These are phyloP conservation scores for Parasteatoda tepidariorum DNA, from an alignment of 1,140 invertebrate genomes.

Conservation along the genomic window DNA sequence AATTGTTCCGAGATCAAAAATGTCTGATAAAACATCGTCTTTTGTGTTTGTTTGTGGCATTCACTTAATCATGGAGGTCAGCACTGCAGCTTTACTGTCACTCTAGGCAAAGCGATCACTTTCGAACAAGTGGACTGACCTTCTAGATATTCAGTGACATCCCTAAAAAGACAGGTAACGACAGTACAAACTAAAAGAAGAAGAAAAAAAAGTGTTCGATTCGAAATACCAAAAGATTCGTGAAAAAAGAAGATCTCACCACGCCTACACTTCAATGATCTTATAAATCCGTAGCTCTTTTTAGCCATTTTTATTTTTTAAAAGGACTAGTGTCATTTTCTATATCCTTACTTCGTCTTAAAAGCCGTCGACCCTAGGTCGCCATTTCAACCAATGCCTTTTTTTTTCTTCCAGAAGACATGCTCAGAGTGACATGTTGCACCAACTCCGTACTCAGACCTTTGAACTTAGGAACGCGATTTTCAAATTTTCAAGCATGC, in stretches of 20 bases:
- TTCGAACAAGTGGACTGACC: too few relatives aligned
- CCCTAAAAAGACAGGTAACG: background rate
- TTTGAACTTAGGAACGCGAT: background rate
- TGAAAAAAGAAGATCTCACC: background rate
- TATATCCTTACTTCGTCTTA: background rate
- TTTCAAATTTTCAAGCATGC: background rate
- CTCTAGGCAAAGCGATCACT: too few relatives aligned
- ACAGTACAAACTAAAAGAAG: background rate
- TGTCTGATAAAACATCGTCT: background rate
- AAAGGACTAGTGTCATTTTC: background rate
- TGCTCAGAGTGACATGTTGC: background rate
- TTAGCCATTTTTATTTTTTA: background rate
- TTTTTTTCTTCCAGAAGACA: background rate
- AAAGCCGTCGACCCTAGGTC: background rate
- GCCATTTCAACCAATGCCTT: background rate
- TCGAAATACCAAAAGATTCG: background rate
- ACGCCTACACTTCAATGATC: background rate
- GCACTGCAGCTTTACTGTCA: too few relatives aligned
- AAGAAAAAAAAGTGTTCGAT: background rate
- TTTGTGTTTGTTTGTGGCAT: background rate
- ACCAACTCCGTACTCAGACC: background rate
- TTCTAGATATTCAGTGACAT: background rate
- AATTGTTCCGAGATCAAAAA: background rate
- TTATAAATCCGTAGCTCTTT: background rate
- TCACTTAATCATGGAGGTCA: background rate